These are phyloP conservation scores for Phalacrocorax pelagicus DNA, from an alignment of 2,113 vertebrate genomes.

Conservation along the genomic window DNA sequence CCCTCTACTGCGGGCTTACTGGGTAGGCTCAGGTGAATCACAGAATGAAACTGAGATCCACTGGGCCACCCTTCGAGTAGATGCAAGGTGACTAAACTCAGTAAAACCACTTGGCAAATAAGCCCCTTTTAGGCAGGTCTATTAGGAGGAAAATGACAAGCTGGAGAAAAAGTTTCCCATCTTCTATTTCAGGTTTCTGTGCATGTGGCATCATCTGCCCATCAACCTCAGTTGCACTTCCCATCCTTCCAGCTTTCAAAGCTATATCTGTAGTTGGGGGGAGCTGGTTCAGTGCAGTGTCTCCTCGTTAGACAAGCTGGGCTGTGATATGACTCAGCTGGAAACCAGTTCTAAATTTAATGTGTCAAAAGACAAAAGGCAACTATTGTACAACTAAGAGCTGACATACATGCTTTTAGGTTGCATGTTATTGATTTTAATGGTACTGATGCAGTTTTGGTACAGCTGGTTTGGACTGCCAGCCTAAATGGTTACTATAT, in stretches of 20 bases:
- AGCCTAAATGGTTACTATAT: neutral
- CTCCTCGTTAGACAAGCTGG: neutral
- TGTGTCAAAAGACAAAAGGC: neutral
- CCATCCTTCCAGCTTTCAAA: neutral
- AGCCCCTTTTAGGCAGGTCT: neutral
- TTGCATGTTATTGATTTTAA: neutral
- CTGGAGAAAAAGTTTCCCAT: neutral
- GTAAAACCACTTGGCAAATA: neutral
- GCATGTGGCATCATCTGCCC: neutral
- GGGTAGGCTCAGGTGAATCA: neutral
- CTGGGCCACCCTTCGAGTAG: neutral
- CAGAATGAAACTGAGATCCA: neutral
- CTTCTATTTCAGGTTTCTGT: neutral
- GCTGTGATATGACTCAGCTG: neutral
- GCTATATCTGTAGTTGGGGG: neutral
- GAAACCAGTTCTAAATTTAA: constrained; percentile 1
- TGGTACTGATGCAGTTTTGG: neutral
- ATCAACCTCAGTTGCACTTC: neutral
- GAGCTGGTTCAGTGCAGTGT: neutral
- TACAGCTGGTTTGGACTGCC: neutral
- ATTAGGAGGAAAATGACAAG: neutral
- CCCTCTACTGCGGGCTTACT: neutral
- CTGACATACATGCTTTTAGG: neutral
- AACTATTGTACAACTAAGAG: neutral
- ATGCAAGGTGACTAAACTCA: neutral